Evolutionary conservation across 2,797 vertebrate genomes (phyloP), one percentile per base, ranked within the genome.

Genomic region (Sebastes steindachneri): DNA sequence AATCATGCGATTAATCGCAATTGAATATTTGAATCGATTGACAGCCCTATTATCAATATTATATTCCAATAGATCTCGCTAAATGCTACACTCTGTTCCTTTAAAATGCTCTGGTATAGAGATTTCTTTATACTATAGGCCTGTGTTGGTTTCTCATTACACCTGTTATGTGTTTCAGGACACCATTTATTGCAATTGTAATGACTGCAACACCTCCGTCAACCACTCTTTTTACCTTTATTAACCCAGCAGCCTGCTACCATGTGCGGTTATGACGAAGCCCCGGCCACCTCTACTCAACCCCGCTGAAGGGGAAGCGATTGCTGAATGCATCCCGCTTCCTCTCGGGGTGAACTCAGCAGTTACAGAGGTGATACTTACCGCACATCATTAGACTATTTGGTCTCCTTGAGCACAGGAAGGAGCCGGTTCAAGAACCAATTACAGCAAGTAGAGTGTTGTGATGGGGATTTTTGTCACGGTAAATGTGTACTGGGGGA

Each of bases 371-470:
- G 68, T 75, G 33, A 59, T 37, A 60, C 65, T 82, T 55, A 57
- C 11, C 4, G 25, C 65, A 81, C 65, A 60, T 77, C 69, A 80
- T 78, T 81, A 75, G 35, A 68, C 72, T 66, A 33, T 57, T 82
- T 79, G 15, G 45, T 82, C 68, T 80, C 68, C 68, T 72, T 73
- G 45, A 60, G 53, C 73, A 72, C 29, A 77, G 71, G 51, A 66
- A 77, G 28, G 41, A 70, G 63, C 59, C 17, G 35, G 11, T 73
- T 83, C 53, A 75, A 83, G 79, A 86, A 80, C 60, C 75, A 86
- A 86, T 88, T 86, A 88, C 55, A 57, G 67, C 53, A 15, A 60
- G 70, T 23, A 17, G n/a, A 80, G 63, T 73, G 65, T 60, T 68
- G 73, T 51, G 65, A 72, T 66, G 58, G 69, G 48, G 19, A 71